Percentiles rank a stretch among this genome's conserved stretches.
These are phyloP conservation scores for Myotis yumanensis DNA, from an alignment of 2,113 vertebrate genomes.

Conservation along the genomic window DNA sequence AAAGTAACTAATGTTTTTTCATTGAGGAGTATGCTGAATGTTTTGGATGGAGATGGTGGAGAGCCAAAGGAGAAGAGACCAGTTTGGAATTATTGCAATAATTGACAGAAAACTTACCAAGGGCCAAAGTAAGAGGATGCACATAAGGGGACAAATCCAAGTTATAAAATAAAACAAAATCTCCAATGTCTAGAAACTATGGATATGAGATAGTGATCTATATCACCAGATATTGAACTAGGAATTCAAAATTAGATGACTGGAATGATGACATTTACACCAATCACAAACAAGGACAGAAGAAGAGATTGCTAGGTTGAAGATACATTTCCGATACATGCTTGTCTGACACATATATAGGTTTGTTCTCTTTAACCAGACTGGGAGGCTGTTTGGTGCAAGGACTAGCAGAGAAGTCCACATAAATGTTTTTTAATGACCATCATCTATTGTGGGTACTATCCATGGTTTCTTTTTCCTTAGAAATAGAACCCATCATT, in stretches of 20 bases:
- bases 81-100: background rate
- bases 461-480: background rate
- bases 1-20: background rate
- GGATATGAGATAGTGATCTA: background rate
- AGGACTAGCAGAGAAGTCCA: background rate
- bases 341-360: background rate
- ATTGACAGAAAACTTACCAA: background rate
- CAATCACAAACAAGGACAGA: background rate
- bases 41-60: background rate
- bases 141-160: background rate
- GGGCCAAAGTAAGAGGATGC: background rate
- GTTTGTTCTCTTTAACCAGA: conserved; percentile 1
- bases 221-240: background rate
- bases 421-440: conserved; percentile 53
- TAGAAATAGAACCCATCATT: conserved; percentile 59
- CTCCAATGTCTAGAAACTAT: background rate
- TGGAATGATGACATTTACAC: background rate
- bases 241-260: background rate
- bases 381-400: background rate
- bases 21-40: background rate
- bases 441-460: conserved; percentile 19
- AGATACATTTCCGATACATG: background rate
- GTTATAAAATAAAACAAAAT: background rate
- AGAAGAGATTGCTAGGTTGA: background rate
- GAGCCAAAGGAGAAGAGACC: background rate